Evolutionary conservation across 2,888 invertebrate genomes (phyloP).

Genomic region (Tiliacea aurago): DNA sequence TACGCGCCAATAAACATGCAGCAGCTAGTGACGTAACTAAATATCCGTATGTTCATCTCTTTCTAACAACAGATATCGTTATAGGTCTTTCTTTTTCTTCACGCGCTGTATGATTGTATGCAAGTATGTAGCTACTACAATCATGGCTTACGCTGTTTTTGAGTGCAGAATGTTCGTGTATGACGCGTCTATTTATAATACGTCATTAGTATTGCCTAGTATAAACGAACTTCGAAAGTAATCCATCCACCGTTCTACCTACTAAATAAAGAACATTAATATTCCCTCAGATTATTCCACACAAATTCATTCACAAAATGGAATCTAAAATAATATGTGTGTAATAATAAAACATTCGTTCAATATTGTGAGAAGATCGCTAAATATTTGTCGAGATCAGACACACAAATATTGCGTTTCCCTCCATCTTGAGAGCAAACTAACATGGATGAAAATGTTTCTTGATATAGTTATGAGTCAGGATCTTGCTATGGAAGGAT

Average conservation of each 20-base stretch:
- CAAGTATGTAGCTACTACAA: too few species aligned
- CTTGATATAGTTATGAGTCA: constrained; percentile 50
- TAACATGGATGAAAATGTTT: constrained; percentile 56
- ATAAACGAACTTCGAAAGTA: constrained; percentile 27
- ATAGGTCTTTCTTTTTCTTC: too few species aligned
- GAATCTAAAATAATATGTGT: constrained; percentile 47
- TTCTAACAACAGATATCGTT: too few species aligned
- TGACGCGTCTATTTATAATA: too few species aligned
- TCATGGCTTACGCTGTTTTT: too few species aligned
- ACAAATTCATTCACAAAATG: constrained; percentile 48
- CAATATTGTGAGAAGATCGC: constrained; percentile 75
- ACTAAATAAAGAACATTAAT: constrained; percentile 18
- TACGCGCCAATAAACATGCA: too few species aligned
- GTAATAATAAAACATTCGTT: constrained; percentile 64
- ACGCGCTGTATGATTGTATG: too few species aligned
- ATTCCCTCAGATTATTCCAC: too few species aligned
- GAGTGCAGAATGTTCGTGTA: too few species aligned
- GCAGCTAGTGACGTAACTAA: too few species aligned
- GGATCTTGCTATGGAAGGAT: constrained; percentile 1
- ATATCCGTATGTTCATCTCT: too few species aligned
- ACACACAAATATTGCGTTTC: constrained; percentile 59
- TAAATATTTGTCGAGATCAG: constrained; percentile 67
- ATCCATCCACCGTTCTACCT: constrained; percentile 13
- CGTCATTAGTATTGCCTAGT: background rate
- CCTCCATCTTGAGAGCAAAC: constrained; percentile 59